These are phyloP conservation scores for Drosophila azteca DNA, from an alignment of 1,140 invertebrate genomes.

Conservation along the genomic window DNA sequence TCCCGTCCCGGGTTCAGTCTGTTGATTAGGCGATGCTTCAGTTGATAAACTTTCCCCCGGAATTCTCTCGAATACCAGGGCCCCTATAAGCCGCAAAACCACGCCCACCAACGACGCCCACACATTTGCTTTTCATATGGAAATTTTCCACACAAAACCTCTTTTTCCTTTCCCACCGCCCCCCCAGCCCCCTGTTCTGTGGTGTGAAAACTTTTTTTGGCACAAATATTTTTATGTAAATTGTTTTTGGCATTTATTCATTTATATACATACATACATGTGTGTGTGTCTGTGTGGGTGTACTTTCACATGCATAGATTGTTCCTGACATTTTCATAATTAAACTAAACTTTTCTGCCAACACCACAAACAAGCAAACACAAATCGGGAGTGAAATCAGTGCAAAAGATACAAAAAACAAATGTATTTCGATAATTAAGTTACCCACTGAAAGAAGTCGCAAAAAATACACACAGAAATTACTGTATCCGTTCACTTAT, in stretches of 20 bases:
- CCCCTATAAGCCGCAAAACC: conserved; percentile 20
- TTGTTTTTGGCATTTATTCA: conserved; percentile 77
- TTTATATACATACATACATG: conserved; percentile 47
- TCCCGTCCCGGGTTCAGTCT: conserved; percentile 30
- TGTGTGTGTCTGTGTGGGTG: conserved; percentile 16
- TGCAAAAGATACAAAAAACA: too few relatives aligned
- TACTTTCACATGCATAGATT: conserved; percentile 31
- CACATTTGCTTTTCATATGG: conserved; percentile 68
- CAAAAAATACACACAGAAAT: too few relatives aligned
- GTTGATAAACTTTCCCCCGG: conserved; percentile 70
- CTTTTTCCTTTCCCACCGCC: too few relatives aligned
- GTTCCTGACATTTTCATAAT: conserved; percentile 73
- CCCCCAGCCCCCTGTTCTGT: neutral
- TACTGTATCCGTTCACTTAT: too few relatives aligned
- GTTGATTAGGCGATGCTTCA: conserved; percentile 79
- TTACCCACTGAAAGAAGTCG: too few relatives aligned
- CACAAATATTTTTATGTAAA: conserved; percentile 80
- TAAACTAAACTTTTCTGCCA: conserved; percentile 58
- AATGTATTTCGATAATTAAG: too few relatives aligned
- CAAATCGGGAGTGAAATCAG: too few relatives aligned
- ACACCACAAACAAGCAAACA: neutral
- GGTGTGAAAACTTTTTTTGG: conserved; percentile 59
- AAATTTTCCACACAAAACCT: conserved; percentile 49
- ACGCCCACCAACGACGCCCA: conserved; percentile 23
- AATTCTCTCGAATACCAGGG: conserved; percentile 10